Evolutionary conservation across 2,888 invertebrate genomes (phyloP).

Genomic region (Euphydryas editha): DNA sequence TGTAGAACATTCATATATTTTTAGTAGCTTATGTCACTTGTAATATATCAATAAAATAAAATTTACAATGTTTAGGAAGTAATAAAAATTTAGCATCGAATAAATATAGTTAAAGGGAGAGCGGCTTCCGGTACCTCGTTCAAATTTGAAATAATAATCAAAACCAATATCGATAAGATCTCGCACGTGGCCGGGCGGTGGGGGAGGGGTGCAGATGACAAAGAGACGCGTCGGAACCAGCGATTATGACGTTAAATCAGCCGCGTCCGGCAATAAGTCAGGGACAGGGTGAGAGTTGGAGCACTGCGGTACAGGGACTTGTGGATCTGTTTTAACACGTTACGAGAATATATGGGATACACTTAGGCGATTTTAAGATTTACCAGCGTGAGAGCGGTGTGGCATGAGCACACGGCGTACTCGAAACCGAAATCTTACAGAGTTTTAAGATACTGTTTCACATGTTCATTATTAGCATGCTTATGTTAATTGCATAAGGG

Average conservation of each 20-base stretch:
- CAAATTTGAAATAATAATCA: constrained; percentile 22
- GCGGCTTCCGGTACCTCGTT: not conserved
- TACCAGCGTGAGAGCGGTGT: constrained; percentile 5
- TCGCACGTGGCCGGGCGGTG: constrained; percentile 18
- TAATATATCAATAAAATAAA: not conserved
- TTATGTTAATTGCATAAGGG: too few species aligned
- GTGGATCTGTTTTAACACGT: too few species aligned
- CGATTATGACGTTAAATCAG: constrained; percentile 53
- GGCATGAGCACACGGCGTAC: too few species aligned
- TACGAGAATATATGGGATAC: too few species aligned
- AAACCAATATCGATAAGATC: constrained; percentile 21
- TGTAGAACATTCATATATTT: too few species aligned
- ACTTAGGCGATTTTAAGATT: too few species aligned
- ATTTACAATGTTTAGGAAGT: not conserved
- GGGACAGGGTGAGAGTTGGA: constrained; percentile 44
- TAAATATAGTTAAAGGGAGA: not conserved
- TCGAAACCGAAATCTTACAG: too few species aligned
- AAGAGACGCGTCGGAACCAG: constrained; percentile 49
- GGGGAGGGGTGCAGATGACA: constrained; percentile 45
- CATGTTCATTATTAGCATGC: too few species aligned
- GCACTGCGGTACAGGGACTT: too few species aligned
- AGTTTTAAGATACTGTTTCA: too few species aligned
- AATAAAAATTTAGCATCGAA: not conserved
- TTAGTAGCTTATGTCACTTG: not conserved
- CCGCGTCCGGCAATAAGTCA: constrained; percentile 55